Percentiles rank a stretch among this genome's conserved stretches.
phyloP scores from a whole-genome alignment of 2,888 invertebrate genomes.

The Drosophila setosimentum region DNA sequence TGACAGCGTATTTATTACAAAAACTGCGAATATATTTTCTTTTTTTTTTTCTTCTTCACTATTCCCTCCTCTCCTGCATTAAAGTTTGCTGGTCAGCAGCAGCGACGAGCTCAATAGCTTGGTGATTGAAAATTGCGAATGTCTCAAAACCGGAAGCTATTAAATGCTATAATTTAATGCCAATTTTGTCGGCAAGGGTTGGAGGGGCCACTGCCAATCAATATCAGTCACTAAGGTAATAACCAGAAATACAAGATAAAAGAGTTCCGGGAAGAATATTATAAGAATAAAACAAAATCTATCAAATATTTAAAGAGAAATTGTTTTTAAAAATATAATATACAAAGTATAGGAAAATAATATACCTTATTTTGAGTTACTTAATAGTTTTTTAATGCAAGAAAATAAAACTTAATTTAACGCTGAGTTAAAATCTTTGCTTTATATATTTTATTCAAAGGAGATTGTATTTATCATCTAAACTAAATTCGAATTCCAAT shows the following conservation, averaged over 20 bases:
- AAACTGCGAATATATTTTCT: constrained; percentile 71
- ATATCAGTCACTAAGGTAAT: constrained; percentile 5
- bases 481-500: neutral
- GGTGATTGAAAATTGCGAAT: constrained; percentile 72
- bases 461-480: neutral
- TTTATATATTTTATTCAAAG: neutral
- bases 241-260: neutral
- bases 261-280: too few relatives aligned
- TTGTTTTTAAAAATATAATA: neutral
- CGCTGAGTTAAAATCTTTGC: neutral
- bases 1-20: constrained; percentile 82
- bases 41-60: constrained; percentile 19
- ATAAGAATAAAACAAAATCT: neutral
- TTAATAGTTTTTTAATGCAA: neutral
- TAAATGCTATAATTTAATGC: constrained; percentile 56
- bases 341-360: neutral
- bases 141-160: constrained; percentile 72
- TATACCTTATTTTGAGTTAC: neutral
- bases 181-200: constrained; percentile 13
- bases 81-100: neutral
- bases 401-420: neutral
- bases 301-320: too few relatives aligned
- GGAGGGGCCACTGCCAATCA: neutral
- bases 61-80: constrained; percentile 20
- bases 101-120: constrained; percentile 39